These are phyloP conservation scores for Elephas maximus DNA, from an alignment of 2,113 vertebrate species.

Conservation along the genomic window DNA sequence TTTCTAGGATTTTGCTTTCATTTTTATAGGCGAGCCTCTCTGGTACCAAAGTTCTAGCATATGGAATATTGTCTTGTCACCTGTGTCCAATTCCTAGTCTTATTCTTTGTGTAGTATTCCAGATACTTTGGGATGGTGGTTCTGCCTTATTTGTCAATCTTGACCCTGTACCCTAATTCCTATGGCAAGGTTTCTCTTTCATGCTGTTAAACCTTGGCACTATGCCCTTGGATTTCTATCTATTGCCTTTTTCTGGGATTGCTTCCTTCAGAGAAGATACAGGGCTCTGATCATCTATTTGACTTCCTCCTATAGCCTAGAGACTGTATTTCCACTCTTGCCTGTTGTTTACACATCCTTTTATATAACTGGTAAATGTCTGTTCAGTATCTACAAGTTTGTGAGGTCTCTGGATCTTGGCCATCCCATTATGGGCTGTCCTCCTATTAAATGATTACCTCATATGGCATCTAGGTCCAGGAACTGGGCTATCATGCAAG, in stretches of 20 bases:
- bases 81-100: neutral
- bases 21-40: neutral
- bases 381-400: neutral
- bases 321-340: neutral
- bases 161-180: neutral
- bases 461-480: neutral
- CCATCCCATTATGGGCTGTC: neutral
- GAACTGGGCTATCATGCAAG: neutral
- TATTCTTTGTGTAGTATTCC: neutral
- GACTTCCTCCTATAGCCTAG: neutral
- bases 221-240: neutral
- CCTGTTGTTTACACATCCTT: neutral
- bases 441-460: neutral
- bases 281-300: neutral
- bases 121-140: neutral
- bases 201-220: neutral
- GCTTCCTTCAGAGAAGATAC: neutral
- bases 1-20: neutral
- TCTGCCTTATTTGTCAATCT: neutral
- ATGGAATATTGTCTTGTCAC: neutral
- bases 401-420: neutral
- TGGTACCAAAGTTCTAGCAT: neutral
- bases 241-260: neutral
- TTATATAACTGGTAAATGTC: neutral
- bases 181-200: neutral